phyloP scores from a whole-genome alignment of 2,888 invertebrate genomes.

The Mellilla xanthometata region DNA sequence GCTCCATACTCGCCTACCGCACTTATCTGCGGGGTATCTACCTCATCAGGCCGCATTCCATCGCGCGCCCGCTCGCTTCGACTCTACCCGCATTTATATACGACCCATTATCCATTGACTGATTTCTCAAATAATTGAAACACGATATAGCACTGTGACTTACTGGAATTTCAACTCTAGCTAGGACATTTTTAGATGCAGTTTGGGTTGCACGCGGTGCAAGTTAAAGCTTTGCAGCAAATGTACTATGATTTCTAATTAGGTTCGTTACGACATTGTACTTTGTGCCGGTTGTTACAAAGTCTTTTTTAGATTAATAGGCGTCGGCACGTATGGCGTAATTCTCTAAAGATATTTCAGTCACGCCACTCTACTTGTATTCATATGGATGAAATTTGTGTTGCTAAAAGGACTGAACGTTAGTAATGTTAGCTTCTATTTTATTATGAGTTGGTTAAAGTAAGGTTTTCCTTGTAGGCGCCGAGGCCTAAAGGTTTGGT shows the following conservation, averaged over 20 bases:
- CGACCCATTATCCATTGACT: constrained; percentile 56
- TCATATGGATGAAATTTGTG: constrained; percentile 49
- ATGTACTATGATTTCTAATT: constrained; percentile 60
- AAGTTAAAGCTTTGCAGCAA: constrained; percentile 49
- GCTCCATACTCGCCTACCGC: constrained; percentile 48
- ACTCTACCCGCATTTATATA: constrained; percentile 51
- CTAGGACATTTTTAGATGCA: constrained; percentile 43
- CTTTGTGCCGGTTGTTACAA: constrained; percentile 48
- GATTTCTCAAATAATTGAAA: constrained; percentile 63
- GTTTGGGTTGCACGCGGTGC: constrained; percentile 45
- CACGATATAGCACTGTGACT: constrained; percentile 51
- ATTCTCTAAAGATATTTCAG: constrained; percentile 58
- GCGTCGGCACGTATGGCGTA: constrained; percentile 50
- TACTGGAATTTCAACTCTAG: constrained; percentile 58
- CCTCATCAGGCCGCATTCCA: constrained; percentile 66
- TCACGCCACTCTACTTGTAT: constrained; percentile 70
- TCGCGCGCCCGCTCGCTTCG: constrained; percentile 43
- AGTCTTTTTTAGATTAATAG: constrained; percentile 51
- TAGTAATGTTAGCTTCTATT: constrained; percentile 42
- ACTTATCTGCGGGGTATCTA: constrained; percentile 46
- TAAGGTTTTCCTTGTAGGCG: constrained; percentile 38
- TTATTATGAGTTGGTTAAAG: too few relatives aligned
- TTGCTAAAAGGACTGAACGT: constrained; percentile 43
- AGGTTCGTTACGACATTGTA: constrained; percentile 48
- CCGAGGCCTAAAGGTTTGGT: constrained; percentile 28